Conservation (phyloP, 37 sponge, comb jelly and placozoan species). For the Ephydatia muelleri region DNA sequence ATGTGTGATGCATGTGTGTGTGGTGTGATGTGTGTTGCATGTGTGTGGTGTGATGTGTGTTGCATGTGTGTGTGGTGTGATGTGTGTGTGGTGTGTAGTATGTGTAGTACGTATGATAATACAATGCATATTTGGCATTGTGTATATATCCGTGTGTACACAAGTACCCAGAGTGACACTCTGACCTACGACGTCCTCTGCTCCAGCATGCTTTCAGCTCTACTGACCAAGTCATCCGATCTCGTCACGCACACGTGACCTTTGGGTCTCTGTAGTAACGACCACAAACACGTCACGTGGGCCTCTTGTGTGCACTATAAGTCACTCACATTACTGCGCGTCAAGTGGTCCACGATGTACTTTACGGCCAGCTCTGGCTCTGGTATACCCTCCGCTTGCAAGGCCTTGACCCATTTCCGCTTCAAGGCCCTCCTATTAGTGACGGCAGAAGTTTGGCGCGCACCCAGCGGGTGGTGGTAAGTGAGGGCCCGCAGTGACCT, state of each 20-base stretch:
- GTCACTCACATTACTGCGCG: neutral
- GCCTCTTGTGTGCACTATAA: neutral
- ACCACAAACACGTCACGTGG: neutral
- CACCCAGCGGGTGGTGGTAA: neutral
- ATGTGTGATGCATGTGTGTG: too few species aligned
- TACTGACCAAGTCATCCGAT: neutral
- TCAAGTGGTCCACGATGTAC: slow-evolving; percentile 17
- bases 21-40: too few species aligned
- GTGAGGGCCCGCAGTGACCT: neutral
- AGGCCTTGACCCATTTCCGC: neutral
- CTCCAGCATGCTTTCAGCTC: slow-evolving; percentile 11
- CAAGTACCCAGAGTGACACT: too few species aligned
- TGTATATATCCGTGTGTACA: too few species aligned
- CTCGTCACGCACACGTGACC: neutral
- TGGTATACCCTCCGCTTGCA: neutral
- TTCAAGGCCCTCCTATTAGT: neutral
- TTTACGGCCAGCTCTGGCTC: slow-evolving; percentile 22
- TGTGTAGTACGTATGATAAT: too few species aligned
- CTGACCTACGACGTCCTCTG: slow-evolving; percentile 9
- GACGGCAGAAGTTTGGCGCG: neutral
- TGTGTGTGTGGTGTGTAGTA: too few species aligned
- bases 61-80: too few species aligned
- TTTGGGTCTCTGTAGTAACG: neutral
- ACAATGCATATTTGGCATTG: neutral
- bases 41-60: too few species aligned